Evolutionary conservation across 2,113 vertebrate species (phyloP).

Genomic region (Calyptommatus sinebrachiatus): DNA sequence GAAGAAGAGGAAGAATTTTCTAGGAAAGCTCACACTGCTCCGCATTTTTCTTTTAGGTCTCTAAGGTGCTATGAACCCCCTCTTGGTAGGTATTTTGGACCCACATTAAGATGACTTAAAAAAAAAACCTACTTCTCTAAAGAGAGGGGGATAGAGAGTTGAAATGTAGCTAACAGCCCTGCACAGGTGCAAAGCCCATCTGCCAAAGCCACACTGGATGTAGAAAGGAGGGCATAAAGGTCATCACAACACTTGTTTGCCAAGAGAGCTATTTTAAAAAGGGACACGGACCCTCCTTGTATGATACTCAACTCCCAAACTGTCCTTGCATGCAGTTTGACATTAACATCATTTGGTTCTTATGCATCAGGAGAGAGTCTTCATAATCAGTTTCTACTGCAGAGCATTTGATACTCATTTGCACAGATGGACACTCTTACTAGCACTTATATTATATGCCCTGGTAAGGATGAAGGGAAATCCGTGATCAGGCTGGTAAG

Average conservation of each 20-base stretch:
- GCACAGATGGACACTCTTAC: constrained; percentile 53
- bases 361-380: constrained; percentile 6
- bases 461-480: constrained; percentile 55
- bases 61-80: no score
- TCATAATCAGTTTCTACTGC: constrained; percentile 27
- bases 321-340: accelerated
- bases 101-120: background rate
- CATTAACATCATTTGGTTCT: no score
- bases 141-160: accelerated
- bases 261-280: background rate
- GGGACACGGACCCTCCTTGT: accelerated
- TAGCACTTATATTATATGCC: constrained; percentile 44
- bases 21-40: no score
- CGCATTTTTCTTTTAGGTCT: no score
- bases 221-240: constrained; percentile 18
- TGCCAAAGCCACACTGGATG: constrained; percentile 18
- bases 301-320: constrained; percentile 13
- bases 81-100: no score
- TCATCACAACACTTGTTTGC: background rate
- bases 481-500: constrained; percentile 52
- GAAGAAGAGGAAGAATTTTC: no score
- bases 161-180: background rate
- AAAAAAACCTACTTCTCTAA: background rate
- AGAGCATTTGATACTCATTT: constrained; percentile 44
- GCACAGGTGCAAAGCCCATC: constrained; percentile 24